Evolutionary conservation across 1,140 invertebrate species (phyloP).

Genomic region (Camponotus pennsylvanicus): DNA sequence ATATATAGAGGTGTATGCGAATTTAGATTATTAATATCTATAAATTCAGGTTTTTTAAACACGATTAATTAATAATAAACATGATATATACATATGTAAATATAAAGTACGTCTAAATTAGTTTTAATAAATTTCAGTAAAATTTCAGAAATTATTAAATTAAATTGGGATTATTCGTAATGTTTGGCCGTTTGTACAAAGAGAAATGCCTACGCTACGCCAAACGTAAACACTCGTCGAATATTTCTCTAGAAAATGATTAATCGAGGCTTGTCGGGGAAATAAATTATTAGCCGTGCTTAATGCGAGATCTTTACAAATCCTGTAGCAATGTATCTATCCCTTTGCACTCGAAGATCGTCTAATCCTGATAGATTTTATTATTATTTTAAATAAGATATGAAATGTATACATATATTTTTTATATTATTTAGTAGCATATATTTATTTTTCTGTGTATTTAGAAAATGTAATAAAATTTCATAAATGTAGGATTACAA

Average conservation of each 20-base stretch:
- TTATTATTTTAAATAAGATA: slow-evolving; percentile 6
- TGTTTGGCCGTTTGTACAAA: slow-evolving; percentile 60
- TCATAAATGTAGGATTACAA: not conserved
- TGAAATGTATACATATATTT: not conserved
- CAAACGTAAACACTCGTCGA: slow-evolving; percentile 56
- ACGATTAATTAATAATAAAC: not conserved
- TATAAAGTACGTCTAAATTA: slow-evolving; percentile 34
- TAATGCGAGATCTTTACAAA: slow-evolving; percentile 69
- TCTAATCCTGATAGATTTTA: not conserved
- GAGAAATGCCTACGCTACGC: slow-evolving; percentile 43
- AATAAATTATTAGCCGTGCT: slow-evolving; percentile 74
- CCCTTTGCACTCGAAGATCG: slow-evolving; percentile 29
- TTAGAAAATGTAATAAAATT: not conserved
- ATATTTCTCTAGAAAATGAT: slow-evolving; percentile 47
- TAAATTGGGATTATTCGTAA: slow-evolving; percentile 1
- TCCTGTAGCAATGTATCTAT: slow-evolving; percentile 69
- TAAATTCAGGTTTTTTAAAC: slow-evolving; percentile 3
- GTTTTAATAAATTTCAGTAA: slow-evolving; percentile 14
- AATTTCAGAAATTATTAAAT: slow-evolving; percentile 14
- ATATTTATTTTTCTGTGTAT: not conserved
- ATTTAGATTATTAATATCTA: slow-evolving; percentile 3
- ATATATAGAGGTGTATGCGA: no score
- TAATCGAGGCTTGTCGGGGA: slow-evolving; percentile 49
- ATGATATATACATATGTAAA: slow-evolving; percentile 12
- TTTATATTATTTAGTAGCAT: not conserved